Base-by-base conservation (phyloP, 2,888 invertebrate species). In the Drosophila histrio region DNA sequence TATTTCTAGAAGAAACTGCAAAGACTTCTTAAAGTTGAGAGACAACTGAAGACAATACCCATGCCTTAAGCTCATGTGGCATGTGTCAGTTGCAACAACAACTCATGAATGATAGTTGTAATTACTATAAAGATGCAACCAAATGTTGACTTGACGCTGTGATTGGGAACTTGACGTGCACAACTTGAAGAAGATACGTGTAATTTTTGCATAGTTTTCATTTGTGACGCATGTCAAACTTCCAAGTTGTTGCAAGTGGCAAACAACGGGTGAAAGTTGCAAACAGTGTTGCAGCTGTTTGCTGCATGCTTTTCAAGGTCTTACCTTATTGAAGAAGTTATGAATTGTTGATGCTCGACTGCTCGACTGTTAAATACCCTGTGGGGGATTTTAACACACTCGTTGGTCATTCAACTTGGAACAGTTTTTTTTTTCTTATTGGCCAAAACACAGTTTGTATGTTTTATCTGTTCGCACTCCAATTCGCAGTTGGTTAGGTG, bases 251-350 rank as follows among this genome's bases (percentile, higher is more conserved):
- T 19, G 17, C 28, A 44, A 36, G 21, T 43, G 58, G n/a, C n/a
- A n/a, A n/a, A n/a, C 60, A 78, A 50, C 47, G 75, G 84, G 84
- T 83, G 84, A 84, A 84, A 84, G 84, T 84, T 88, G 75, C 62
- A 59, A 30, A 43, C 46, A 38, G 41, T 49, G 54, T 62, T 50
- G 44, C 65, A 54, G 38, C 39, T 53, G 60, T 46, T 46, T 43
- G 50, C 30, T 50, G 78, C 73, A 74, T 86, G 80, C 60, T 83
- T 88, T 83, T 84, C 84, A 84, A 84, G 84, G 84, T 88, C 88
- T 84, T 84, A 9, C n/a, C 9, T 2, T 13, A 3, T 36, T 38
- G 24, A 7, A 11, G 9, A 11, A 53, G 19, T 53, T 30, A 30
- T 53, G 15, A 21, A 4, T 8, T 5, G 17, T 9, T 19, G 30